Evolutionary conservation across 2,113 vertebrate species (phyloP), one percentile per base, ranked within the genome.

Genomic region (Arenaria interpres): DNA sequence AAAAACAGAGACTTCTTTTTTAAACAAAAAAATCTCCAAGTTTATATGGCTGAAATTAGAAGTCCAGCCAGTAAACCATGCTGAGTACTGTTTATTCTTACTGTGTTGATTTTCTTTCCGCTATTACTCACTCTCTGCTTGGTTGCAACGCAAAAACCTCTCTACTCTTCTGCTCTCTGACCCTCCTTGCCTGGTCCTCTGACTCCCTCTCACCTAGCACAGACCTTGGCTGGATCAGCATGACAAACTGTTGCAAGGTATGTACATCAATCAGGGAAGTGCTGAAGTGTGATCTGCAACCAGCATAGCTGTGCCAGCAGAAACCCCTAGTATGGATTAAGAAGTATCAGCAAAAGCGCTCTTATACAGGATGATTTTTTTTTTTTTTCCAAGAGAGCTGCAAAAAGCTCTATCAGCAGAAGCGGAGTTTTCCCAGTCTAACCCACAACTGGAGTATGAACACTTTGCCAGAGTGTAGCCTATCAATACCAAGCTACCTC

Each of bases 231-330:
- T 22, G 27, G 78, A 56, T 78, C 81, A 72, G 14, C 78, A 37
- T 71, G 88, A 86, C 62, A 90, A 91, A 74, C 74, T 76, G 22
- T 77, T 94, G 53, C 41, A 76, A 96, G 71, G 62, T 79, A 63
- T 28, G 28, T 64, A n/a, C 91, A 93, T 97, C 94, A 93, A 35
- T 95, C 93, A 95, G 78, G 10, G 43, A 63, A 79, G 81, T 93
- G 95, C 68, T 95, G 90, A 97, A 94, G 88, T 94, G 91, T 83
- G 81, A 94, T 93, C 85, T 93, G 57, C 95, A 89, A 54, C 81
- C 91, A 77, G 88, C 53, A 62, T 39, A 91, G 88, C 94, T 90
- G 88, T 96, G 95, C 91, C 85, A 96, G 95, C 95, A 94, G 71
- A 95, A 94, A 37, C 78, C 37, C 72, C 67, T 80, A 50, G 32